Evolutionary conservation across 2,888 invertebrate genomes (phyloP).

Genomic region (Platycheirus rosarum): DNA sequence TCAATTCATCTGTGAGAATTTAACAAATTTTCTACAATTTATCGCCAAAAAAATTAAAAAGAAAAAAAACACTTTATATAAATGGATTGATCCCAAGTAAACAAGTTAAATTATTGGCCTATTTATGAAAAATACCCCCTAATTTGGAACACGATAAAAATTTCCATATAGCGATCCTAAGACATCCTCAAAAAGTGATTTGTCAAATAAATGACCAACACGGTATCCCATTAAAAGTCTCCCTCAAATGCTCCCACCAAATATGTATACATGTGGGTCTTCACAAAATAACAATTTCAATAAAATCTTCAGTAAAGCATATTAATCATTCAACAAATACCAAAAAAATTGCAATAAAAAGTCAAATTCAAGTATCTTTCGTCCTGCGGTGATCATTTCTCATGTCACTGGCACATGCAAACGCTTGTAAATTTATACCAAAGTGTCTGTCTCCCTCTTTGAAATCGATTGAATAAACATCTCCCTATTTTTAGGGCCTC

Average conservation of each 20-base stretch:
- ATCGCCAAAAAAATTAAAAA: no score
- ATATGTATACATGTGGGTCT: no score
- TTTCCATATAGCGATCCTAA: slow-evolving; percentile 38
- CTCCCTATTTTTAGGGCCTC: slow-evolving; percentile 25
- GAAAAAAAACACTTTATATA: no score
- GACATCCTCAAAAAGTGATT: slow-evolving; percentile 50
- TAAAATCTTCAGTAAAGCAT: slow-evolving; percentile 51
- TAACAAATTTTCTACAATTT: no score
- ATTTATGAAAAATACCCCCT: slow-evolving; percentile 25
- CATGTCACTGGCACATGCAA: slow-evolving; percentile 52
- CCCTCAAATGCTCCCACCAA: neutral
- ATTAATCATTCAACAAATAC: slow-evolving; percentile 49
- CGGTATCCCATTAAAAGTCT: slow-evolving; percentile 41
- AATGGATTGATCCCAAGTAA: slow-evolving; percentile 23
- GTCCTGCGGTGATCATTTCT: slow-evolving; percentile 66
- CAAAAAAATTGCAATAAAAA: slow-evolving; percentile 61
- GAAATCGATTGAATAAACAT: slow-evolving; percentile 54
- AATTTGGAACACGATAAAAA: slow-evolving; percentile 44
- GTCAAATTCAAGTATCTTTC: slow-evolving; percentile 60
- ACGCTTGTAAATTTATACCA: slow-evolving; percentile 44
- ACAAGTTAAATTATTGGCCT: slow-evolving; percentile 43
- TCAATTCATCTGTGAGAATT: no score
- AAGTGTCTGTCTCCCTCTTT: slow-evolving; percentile 4
- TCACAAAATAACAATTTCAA: slow-evolving; percentile 52
- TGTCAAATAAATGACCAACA: slow-evolving; percentile 66